Evolutionary conservation across 2,888 invertebrate genomes (phyloP).

Genomic region (Muschampia plurimacula): DNA sequence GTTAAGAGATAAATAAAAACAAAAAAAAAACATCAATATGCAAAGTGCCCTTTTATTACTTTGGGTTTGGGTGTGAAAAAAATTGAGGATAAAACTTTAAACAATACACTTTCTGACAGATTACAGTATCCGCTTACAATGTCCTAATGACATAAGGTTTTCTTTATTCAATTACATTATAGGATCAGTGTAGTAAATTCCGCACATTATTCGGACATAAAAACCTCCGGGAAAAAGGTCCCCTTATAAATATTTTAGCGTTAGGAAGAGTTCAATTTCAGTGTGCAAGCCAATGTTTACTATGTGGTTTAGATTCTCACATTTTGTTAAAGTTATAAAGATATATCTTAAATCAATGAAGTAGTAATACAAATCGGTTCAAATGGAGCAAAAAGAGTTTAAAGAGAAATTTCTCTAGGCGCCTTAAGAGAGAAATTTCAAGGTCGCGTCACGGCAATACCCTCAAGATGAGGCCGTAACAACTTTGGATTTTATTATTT

Average conservation of each 20-base stretch:
- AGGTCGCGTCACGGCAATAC: no score
- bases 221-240: slow-evolving; percentile 68
- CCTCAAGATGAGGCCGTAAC: no score
- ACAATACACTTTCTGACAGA: slow-evolving; percentile 19
- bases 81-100: slow-evolving; percentile 13
- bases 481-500: no score
- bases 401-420: no score
- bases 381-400: no score
- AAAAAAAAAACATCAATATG: neutral
- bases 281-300: no score
- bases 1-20: neutral
- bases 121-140: slow-evolving; percentile 25
- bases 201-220: slow-evolving; percentile 68
- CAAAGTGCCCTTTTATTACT: neutral
- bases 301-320: no score
- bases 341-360: no score
- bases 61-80: slow-evolving; percentile 9
- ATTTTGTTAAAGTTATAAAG: no score
- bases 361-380: no score
- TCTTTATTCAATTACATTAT: slow-evolving; percentile 67
- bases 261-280: slow-evolving; percentile 16
- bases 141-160: slow-evolving; percentile 32
- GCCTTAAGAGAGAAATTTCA: no score
- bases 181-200: slow-evolving; percentile 68
- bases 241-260: slow-evolving; percentile 68